Base-by-base conservation (phyloP, 1,140 invertebrate species). In the Dreissena rostriformis region DNA sequence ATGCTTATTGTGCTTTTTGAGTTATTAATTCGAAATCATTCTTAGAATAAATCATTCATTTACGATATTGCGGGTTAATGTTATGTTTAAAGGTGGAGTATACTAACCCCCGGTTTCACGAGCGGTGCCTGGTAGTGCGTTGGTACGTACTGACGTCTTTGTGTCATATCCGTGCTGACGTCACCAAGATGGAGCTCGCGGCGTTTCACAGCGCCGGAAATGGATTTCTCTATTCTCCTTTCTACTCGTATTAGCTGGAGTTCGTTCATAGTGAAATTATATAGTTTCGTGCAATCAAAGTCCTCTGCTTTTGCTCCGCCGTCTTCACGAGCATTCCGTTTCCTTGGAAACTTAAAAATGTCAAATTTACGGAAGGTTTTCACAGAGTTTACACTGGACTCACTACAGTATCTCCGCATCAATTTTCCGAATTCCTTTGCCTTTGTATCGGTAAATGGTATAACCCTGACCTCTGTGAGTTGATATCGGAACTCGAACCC, bases 221-320 rank as follows among this genome's bases (percentile, higher is more conserved):
- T 11, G 11, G 28, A 49, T 53, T 78, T 78, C 11, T 61, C 12
- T 57, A 68, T 71, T 63, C 68, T 49, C 14, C 61, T 78, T 65
- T 77, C 72, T 12, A 77, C 67, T 26, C 67, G 51, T 24, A 84
- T 24, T 19, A 84, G 57, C 66, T 84, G 82, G 14, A 84, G 73
- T 53, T 84, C 82, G 28, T 84, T 84, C 82, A 84, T 77, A 14
- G 82, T 84, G 65, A 84, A 84, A 65, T 84, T 84, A 72, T 77
- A 84, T 49, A 84, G 51, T 57, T 78, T 78, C 29, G 67, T 29
- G 77, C 82, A 84, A 61, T 84, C 82, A 49, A 84, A 84, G 28
- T 84, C 82, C 4, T 70, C 55, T 53, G 29, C 51, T 67, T 49
- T 71, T 15, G 28, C 67, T 19, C 51, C 24, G 39, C 29, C 53